phyloP scores from a whole-genome alignment of 2,797 vertebrate genomes.

The Hippoglossus hippoglossus region DNA sequence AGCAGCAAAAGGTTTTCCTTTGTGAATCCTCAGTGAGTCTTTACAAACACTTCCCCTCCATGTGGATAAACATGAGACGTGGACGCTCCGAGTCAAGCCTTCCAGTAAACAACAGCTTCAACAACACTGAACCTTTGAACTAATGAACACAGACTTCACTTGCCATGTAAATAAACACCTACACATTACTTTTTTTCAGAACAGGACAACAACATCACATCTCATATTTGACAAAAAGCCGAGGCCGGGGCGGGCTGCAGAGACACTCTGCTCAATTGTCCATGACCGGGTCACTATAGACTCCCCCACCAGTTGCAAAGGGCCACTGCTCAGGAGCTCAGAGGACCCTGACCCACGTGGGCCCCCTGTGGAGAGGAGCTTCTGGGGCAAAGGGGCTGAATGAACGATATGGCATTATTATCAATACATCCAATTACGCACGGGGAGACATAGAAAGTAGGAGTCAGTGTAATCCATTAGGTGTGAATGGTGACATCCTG shows the following conservation, averaged over 20 bases:
- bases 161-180: slow-evolving; percentile 75
- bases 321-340: slow-evolving; percentile 12
- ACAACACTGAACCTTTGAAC: slow-evolving; percentile 69
- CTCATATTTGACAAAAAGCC: slow-evolving; percentile 64
- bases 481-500: slow-evolving; percentile 88
- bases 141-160: slow-evolving; percentile 75
- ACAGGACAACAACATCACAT: slow-evolving; percentile 76
- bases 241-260: slow-evolving; percentile 31
- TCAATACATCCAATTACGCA: slow-evolving; percentile 69
- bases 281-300: slow-evolving; percentile 33
- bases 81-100: slow-evolving; percentile 48
- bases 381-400: slow-evolving; percentile 12
- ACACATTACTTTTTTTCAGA: slow-evolving; percentile 72
- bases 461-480: slow-evolving; percentile 87
- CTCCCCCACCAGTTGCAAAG: slow-evolving; percentile 12
- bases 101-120: slow-evolving; percentile 62
- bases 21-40: slow-evolving; percentile 35
- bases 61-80: slow-evolving; percentile 41
- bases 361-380: slow-evolving; percentile 10
- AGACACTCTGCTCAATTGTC: slow-evolving; percentile 39
- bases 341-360: slow-evolving; percentile 1
- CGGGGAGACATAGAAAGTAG: slow-evolving; percentile 15
- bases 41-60: slow-evolving; percentile 37
- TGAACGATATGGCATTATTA: slow-evolving; percentile 29
- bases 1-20: slow-evolving; percentile 62